phyloP scores from a whole-genome alignment of 2,888 invertebrate species.

The Phyllotreta cruciferae region DNA sequence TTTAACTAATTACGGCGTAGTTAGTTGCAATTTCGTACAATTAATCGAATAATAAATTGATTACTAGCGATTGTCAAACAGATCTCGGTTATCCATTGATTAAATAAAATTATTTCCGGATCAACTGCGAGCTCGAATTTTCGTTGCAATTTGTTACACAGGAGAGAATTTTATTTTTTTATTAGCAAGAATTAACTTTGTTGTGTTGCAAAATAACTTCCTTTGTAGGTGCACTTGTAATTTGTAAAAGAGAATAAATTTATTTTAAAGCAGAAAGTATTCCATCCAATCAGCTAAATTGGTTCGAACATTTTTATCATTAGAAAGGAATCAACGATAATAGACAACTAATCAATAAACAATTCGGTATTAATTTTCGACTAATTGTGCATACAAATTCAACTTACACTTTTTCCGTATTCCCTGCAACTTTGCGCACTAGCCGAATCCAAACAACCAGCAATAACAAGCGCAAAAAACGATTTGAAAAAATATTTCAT shows the following conservation, averaged over 20 bases:
- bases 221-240: too few species aligned
- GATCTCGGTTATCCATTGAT: too few species aligned
- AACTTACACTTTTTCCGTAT: slow-evolving; percentile 36
- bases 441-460: too few species aligned
- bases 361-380: neutral
- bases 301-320: neutral
- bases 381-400: neutral
- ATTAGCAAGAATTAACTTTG: too few species aligned
- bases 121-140: too few species aligned
- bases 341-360: neutral
- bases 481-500: slow-evolving; percentile 3
- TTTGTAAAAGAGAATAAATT: too few species aligned
- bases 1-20: slow-evolving; percentile 9
- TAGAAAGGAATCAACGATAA: neutral
- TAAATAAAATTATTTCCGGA: too few species aligned
- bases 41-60: too few species aligned
- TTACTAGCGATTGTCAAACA: too few species aligned
- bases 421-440: slow-evolving; percentile 33
- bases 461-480: neutral
- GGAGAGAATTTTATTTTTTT: too few species aligned
- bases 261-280: neutral
- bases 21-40: neutral
- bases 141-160: too few species aligned
- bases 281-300: slow-evolving; percentile 9
- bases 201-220: too few species aligned